Evolutionary conservation across 2,113 vertebrate species (phyloP).

Genomic region (Alaudala cheleensis): DNA sequence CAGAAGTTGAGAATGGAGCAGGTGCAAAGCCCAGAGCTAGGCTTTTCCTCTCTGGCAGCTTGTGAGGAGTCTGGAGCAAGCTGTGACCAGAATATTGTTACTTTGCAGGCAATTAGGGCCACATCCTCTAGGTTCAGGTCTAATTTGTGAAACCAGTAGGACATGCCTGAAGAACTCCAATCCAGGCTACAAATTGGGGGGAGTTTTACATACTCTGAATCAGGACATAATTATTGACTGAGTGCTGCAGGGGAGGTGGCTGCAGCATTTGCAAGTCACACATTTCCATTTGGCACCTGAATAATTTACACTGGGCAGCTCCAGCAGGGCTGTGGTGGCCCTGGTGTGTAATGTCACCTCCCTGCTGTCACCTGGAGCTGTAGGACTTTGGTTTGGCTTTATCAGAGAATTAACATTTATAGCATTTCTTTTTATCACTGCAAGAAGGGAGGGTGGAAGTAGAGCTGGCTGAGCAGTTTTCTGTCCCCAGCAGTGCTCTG

Average conservation of each 20-base stretch:
- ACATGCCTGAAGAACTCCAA: background rate
- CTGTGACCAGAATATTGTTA: background rate
- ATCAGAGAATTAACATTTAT: background rate
- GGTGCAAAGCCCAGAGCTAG: background rate
- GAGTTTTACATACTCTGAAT: background rate
- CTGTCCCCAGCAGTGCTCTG: background rate
- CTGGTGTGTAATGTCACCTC: background rate
- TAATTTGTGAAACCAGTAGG: conserved; percentile 13
- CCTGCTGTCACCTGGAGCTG: background rate
- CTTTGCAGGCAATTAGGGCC: background rate
- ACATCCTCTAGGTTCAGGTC: background rate
- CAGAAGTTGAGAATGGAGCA: background rate
- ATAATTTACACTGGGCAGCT: background rate
- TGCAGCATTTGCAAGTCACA: background rate
- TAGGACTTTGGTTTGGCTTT: background rate
- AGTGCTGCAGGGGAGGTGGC: background rate
- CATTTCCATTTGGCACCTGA: background rate
- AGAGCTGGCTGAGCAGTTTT: background rate
- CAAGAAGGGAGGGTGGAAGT: background rate
- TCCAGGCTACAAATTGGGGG: background rate
- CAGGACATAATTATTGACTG: background rate
- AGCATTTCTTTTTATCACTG: background rate
- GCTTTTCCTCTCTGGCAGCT: background rate
- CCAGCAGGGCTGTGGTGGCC: background rate
- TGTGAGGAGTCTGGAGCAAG: background rate